A percentile compares a stretch with the other conserved stretches of the same genome.
Evolutionary conservation across 2,113 vertebrate genomes (phyloP).

Genomic region (Neogale vison): DNA sequence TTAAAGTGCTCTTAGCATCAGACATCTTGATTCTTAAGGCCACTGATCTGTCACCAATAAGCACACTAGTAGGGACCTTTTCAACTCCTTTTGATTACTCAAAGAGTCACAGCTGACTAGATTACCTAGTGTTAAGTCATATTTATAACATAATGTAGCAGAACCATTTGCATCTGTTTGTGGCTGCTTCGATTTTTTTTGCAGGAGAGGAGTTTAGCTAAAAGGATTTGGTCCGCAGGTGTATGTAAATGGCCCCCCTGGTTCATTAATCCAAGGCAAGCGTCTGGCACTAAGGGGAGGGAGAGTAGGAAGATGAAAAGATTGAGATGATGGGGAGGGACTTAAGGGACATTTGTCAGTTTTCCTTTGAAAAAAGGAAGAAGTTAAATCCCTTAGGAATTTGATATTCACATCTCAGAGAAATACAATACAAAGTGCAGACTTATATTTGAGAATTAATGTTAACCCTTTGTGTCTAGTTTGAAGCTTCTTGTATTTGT

Average conservation of each 20-base stretch:
- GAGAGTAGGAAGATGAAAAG: not conserved
- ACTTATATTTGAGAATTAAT: slow-evolving; percentile 79
- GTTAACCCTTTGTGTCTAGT: slow-evolving; percentile 79
- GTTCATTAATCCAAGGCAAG: not conserved
- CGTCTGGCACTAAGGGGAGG: slow-evolving; percentile 31
- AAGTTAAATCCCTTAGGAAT: slow-evolving; percentile 61
- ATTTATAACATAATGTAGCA: not conserved
- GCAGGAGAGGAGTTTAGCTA: not conserved
- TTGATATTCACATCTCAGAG: slow-evolving; percentile 78
- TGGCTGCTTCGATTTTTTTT: not conserved
- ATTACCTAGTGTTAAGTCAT: not conserved
- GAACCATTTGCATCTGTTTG: not conserved
- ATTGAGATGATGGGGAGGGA: slow-evolving; percentile 12
- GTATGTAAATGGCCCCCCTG: not conserved
- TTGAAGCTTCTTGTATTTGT: slow-evolving; percentile 81
- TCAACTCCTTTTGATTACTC: not conserved
- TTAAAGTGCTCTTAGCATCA: slow-evolving; percentile 50
- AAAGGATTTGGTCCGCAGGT: not conserved
- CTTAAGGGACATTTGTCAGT: slow-evolving; percentile 13
- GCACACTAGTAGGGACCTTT: not conserved
- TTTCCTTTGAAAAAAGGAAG: slow-evolving; percentile 74
- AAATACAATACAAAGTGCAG: slow-evolving; percentile 78
- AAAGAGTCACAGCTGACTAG: not conserved
- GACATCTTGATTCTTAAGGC: slow-evolving; percentile 49
- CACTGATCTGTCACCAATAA: not conserved